Evolutionary conservation across 1,140 invertebrate genomes (phyloP), one percentile per base, ranked within the genome.

Genomic region (Drosophila malerkotliana): DNA sequence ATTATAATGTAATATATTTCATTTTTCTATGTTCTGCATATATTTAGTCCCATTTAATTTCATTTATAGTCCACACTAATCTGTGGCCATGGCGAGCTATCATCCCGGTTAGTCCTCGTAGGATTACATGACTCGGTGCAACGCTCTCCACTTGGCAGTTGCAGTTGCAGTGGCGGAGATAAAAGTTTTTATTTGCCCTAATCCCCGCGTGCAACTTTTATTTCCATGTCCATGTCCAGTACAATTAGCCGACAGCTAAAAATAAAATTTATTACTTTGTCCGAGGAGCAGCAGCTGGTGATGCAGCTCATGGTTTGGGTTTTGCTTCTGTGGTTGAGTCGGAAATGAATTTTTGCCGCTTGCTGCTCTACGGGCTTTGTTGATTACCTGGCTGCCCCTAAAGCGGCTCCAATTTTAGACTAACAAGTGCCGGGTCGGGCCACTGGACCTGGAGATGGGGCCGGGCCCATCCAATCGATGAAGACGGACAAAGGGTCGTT

Each of bases 191-290:
- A 44, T 58, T 71, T 47, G 44, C 28, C 48, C 56, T 59, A 72
- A 71, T 53, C 68, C 34, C 28, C 37, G 28, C 69, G 44, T 76
- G 71, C 71, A 80, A 67, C 72, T 59, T 80, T 64, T 52, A 61
- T 69, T 55, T 69, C 71, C 51, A 47, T 60, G 63, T 69, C 63
- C 45, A 76, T 77, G 55, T 80, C 66, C 45, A 59, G 57, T 51
- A 68, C 72, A 83, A 84, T 84, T 84, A 83, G 80, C 72, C 48
- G 60, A 57, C 57, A 79, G 79, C 80, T 83, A 79, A 79, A 83
- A 81, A 84, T 83, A 79, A 72, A 79, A 83, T 79, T 83, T 83
- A 83, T 83, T 83, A 68, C 80, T 51, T 72, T 76, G 57, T 69
- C 66, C 53, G 60, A 66, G 64, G 72, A 58, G 79, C 24, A 68